Conservation (phyloP, 2,797 vertebrate species). For the Danio tinwini region DNA sequence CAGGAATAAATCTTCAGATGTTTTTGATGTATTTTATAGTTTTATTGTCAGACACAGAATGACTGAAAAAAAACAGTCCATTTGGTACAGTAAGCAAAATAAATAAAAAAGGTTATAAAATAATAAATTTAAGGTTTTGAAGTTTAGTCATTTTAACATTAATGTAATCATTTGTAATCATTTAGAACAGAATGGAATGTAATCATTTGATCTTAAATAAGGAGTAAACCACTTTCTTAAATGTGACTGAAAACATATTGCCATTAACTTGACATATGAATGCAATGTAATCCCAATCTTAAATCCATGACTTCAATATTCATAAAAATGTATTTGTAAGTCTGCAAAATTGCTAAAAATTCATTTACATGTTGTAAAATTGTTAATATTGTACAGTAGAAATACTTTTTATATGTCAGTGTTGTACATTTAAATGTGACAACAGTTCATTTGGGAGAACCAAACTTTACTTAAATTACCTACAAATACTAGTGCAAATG, state of each 20-base stretch:
- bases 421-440: background rate
- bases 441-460: background rate
- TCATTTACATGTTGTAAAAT: background rate
- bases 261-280: background rate
- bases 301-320: background rate
- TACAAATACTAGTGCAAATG: background rate
- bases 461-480: background rate
- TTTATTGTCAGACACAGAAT: too few relatives aligned
- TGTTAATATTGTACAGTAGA: background rate
- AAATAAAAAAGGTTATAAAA: too few relatives aligned
- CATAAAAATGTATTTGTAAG: background rate
- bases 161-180: too few relatives aligned
- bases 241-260: background rate
- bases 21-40: too few relatives aligned
- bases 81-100: too few relatives aligned
- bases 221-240: background rate
- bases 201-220: too few relatives aligned
- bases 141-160: too few relatives aligned
- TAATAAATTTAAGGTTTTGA: too few relatives aligned
- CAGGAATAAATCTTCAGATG: too few relatives aligned
- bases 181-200: too few relatives aligned
- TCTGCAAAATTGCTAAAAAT: background rate
- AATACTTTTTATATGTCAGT: background rate
- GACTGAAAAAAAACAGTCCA: too few relatives aligned
- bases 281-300: background rate